A percentile compares a stretch with the other conserved stretches of the same genome.
Evolutionary conservation across 2,113 vertebrate genomes (phyloP).

Genomic region (Corythoichthys intestinalis): DNA sequence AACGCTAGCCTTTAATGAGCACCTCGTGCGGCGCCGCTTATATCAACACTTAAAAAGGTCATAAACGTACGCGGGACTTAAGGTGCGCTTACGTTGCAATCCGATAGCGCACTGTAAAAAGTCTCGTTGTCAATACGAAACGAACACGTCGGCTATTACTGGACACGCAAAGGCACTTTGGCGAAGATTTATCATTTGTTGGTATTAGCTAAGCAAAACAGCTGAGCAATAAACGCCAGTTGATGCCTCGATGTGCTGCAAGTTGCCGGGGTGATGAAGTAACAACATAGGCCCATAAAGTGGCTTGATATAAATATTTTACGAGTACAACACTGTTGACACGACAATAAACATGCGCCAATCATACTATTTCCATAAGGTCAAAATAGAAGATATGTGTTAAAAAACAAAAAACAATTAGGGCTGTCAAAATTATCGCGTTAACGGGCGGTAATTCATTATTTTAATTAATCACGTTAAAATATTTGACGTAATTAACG

Average conservation of each 20-base stretch:
- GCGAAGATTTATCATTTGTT: not conserved
- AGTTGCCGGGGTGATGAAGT: not conserved
- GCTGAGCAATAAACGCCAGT: not conserved
- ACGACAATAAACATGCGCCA: not conserved
- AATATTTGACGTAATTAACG: no score
- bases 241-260: not conserved
- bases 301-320: not conserved
- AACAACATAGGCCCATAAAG: not conserved
- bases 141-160: not conserved
- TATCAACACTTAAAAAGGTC: constrained; percentile 43
- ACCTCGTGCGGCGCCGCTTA: constrained; percentile 22
- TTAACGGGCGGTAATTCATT: no score
- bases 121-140: not conserved
- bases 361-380: not conserved
- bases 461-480: no score
- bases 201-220: not conserved
- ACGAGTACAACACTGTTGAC: not conserved
- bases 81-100: not conserved
- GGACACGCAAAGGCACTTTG: not conserved
- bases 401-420: no score
- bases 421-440: no score
- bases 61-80: constrained; percentile 42
- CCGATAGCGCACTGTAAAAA: not conserved
- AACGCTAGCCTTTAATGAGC: constrained; percentile 40
- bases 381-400: no score